Evolutionary conservation across 2,888 invertebrate genomes (phyloP), one percentile per base, ranked within the genome.

Genomic region (Cylindroiulus punctatus): DNA sequence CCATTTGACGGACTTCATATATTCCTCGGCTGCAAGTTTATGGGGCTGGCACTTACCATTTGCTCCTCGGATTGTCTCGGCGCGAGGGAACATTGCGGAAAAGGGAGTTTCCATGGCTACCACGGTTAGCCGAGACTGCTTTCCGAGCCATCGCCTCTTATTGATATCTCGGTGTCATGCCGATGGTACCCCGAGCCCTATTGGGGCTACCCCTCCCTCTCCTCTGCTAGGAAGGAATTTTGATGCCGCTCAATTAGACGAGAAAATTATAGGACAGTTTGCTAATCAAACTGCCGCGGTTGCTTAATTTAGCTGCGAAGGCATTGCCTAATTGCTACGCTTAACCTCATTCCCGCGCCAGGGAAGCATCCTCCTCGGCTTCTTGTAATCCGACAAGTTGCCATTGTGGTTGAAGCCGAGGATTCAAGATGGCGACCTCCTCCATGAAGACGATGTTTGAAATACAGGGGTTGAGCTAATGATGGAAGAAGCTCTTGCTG

Each of bases 1-100:
- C 76, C 76, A 76, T 76, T 76, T 76, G 12, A 76, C 76, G 26
- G 76, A 76, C 76, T 76, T 76, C 76, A 76, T 76, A 76, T 76
- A 76, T 76, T 76, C 76, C 76, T 76, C 76, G 30, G 26, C 76
- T 30, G 26, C 76, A 30, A 26, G 30, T 76, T 76, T 76, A 30
- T 76, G 76, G 30, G 30, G 0, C 30, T 17, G 26, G 52, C 30
- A 30, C 76, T 76, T 30, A 76, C 76, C 76, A 76, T 76, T 76
- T 76, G 76, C 14, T 26, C 76, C 65, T 57, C 17, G 22, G 7
- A 26, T 10, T 65, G 30, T 14, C 30, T 76, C 17, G 26, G 14
- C 30, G 1, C 30, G 14, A 17, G 76, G 17, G 30, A 30, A 76
- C 30, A 30, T 0, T 10, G 26, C 57, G 7, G 65, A 26, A 44